A percentile compares a stretch with the other conserved stretches of the same genome.
These are phyloP conservation scores for Agrochola circellaris DNA, from an alignment of 2,888 invertebrate genomes.

Conservation along the genomic window DNA sequence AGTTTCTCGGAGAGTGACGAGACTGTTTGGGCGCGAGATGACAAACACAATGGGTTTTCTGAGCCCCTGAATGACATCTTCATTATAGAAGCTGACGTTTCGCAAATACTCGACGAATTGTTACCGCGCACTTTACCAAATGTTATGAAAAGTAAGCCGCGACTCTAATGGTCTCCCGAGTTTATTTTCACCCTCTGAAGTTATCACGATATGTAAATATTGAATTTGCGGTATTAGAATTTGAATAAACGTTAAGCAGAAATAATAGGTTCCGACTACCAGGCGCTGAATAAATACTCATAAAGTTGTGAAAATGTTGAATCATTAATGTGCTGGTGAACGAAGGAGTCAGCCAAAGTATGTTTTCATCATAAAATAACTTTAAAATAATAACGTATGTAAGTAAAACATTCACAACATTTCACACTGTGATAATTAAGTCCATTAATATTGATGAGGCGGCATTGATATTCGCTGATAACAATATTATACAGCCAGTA, in stretches of 20 bases:
- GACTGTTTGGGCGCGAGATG: constrained; percentile 72
- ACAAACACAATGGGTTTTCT: constrained; percentile 80
- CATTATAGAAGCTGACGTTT: constrained; percentile 84
- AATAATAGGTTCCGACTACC: constrained; percentile 48
- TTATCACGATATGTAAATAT: constrained; percentile 71
- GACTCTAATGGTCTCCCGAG: constrained; percentile 65
- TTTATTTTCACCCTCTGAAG: constrained; percentile 67
- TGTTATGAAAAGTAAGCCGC: constrained; percentile 71
- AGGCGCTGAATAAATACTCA: constrained; percentile 46
- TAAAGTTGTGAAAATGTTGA: constrained; percentile 24
- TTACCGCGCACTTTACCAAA: constrained; percentile 70
- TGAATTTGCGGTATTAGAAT: constrained; percentile 64
- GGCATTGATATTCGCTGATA: constrained; percentile 38
- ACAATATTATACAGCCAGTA: constrained; percentile 17
- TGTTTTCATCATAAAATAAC: background rate
- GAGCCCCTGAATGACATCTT: constrained; percentile 84
- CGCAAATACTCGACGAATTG: constrained; percentile 82
- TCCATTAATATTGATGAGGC: constrained; percentile 40
- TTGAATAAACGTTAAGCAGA: constrained; percentile 64
- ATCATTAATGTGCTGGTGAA: constrained; percentile 34
- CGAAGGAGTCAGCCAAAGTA: background rate
- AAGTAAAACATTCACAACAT: constrained; percentile 20
- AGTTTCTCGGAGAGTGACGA: constrained; percentile 71
- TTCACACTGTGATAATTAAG: constrained; percentile 28
- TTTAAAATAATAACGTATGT: constrained; percentile 20